These are phyloP conservation scores for Zele albiditarsus DNA, from an alignment of 2,888 invertebrate genomes.

Conservation along the genomic window DNA sequence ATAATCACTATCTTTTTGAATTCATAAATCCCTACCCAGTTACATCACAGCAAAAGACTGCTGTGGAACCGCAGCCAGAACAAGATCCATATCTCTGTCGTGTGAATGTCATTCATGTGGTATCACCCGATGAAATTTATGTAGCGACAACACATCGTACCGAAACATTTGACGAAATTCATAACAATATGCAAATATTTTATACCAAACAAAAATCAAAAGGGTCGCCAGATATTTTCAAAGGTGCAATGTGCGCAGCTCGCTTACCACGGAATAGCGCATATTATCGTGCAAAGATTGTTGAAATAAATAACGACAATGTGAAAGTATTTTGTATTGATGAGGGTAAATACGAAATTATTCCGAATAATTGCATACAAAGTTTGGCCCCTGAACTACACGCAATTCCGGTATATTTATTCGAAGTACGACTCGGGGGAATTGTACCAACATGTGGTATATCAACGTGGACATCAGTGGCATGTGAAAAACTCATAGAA, in stretches of 20 bases:
- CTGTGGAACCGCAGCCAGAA: background rate
- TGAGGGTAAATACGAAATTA: slow-evolving; percentile 76
- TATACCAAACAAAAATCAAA: slow-evolving; percentile 69
- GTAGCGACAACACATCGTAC: slow-evolving; percentile 75
- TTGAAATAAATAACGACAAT: slow-evolving; percentile 69
- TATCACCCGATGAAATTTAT: slow-evolving; percentile 78
- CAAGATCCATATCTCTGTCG: slow-evolving; percentile 73
- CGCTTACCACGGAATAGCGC: slow-evolving; percentile 73
- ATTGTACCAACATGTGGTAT: slow-evolving; percentile 81
- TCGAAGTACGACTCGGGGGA: slow-evolving; percentile 81
- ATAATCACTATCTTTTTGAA: background rate
- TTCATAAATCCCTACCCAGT: background rate
- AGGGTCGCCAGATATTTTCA: background rate
- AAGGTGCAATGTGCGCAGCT: slow-evolving; percentile 75
- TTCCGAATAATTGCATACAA: slow-evolving; percentile 73
- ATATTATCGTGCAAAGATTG: slow-evolving; percentile 80
- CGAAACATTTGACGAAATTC: slow-evolving; percentile 73
- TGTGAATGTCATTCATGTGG: slow-evolving; percentile 74
- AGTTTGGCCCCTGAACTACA: slow-evolving; percentile 75
- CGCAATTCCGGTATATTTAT: slow-evolving; percentile 75
- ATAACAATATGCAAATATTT: slow-evolving; percentile 75
- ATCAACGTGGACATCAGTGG: slow-evolving; percentile 76
- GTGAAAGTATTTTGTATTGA: slow-evolving; percentile 80
- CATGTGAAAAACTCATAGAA: slow-evolving; percentile 78
- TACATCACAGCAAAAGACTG: background rate